Evolutionary conservation across 1,140 invertebrate genomes (phyloP), one percentile per base, ranked within the genome.

Genomic region (Ephestia elutella): DNA sequence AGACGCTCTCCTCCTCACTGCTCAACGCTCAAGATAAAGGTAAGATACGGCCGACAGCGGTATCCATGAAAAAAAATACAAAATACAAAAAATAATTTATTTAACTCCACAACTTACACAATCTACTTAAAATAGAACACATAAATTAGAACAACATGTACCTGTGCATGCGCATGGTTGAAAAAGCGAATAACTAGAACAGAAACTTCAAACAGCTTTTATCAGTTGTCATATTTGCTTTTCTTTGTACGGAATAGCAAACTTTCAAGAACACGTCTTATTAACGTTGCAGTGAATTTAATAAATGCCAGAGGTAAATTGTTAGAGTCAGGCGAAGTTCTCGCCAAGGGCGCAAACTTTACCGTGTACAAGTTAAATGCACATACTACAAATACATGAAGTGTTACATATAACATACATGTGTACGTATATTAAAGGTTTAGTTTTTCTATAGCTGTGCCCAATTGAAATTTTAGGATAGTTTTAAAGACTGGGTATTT

Each of bases 1-100:
- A 95, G 74, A 94, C 93, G 19, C 84, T 96, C 51, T 95, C 94
- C 54, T 94, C 93, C n/a, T 94, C 92, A 56, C 87, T 95, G 53
- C 92, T 95, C 75, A 95, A 92, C 44, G 93, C 93, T 44, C 94
- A 95, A 80, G 94, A 95, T 80, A 94, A 93, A 91, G 94, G 95
- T 95, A 25, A n/a, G 8, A 18, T 11, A 50, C 18, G 5, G 2
- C 5, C n/a, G n/a, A n/a, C n/a, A n/a, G n/a, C n/a, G n/a, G n/a
- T n/a, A n/a, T n/a, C n/a, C n/a, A n/a, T n/a, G n/a, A n/a, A n/a
- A n/a, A n/a, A n/a, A n/a, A n/a, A n/a, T n/a, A n/a, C n/a, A n/a
- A n/a, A n/a, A n/a, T n/a, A n/a, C n/a, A n/a, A n/a, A n/a, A n/a
- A n/a, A n/a, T n/a, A n/a, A n/a, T n/a, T n/a, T n/a, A n/a, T n/a